Percentiles rank a stretch among this genome's conserved stretches.
Conservation (phyloP, 2,888 invertebrate species). For the Himalopsyche tibetana region DNA sequence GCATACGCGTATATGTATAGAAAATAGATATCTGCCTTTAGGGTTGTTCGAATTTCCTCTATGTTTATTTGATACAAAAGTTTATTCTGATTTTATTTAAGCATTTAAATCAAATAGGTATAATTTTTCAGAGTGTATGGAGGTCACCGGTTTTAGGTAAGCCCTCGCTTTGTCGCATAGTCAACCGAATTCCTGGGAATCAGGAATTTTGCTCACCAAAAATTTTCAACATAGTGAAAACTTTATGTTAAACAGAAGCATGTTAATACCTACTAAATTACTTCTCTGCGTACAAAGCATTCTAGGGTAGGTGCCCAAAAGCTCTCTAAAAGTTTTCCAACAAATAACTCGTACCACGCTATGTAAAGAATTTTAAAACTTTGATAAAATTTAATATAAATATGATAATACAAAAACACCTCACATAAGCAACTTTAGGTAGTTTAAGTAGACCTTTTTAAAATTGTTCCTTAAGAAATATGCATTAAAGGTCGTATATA, state of each 20-base stretch:
- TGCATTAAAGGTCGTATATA: too few species aligned
- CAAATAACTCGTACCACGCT: conserved; percentile 13
- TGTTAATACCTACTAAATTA: conserved; percentile 37
- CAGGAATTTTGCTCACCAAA: background rate
- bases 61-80: too few species aligned
- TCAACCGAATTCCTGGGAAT: background rate
- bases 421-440: too few species aligned
- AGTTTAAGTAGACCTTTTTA: too few species aligned
- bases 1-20: too few species aligned
- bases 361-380: conserved; percentile 25
- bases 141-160: conserved; percentile 9
- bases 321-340: conserved; percentile 13
- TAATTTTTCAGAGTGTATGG: background rate
- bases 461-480: too few species aligned
- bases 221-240: conserved; percentile 40
- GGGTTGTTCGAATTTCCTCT: too few species aligned
- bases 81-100: too few species aligned
- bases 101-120: too few species aligned
- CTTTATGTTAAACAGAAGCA: conserved; percentile 29
- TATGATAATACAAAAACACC: too few species aligned
- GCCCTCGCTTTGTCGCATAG: conserved; percentile 20
- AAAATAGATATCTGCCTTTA: too few species aligned
- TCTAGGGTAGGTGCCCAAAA: conserved; percentile 32
- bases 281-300: conserved; percentile 35
- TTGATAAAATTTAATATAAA: conserved; percentile 21